A percentile compares a stretch with the other conserved stretches of the same genome.
phyloP scores from a whole-genome alignment of 2,888 invertebrate genomes.

The Agonopterix arenella region DNA sequence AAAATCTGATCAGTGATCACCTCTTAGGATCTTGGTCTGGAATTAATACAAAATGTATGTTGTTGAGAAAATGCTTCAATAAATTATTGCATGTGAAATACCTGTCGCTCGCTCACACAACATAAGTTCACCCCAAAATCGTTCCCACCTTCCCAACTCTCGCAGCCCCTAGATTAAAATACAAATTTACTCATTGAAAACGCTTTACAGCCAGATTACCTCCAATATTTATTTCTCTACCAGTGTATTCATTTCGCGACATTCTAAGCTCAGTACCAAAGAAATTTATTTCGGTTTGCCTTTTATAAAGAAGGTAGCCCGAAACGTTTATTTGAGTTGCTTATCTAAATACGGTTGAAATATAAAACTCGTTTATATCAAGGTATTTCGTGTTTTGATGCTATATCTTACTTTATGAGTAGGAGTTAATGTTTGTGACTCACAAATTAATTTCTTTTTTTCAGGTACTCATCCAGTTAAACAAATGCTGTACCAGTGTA shows the following conservation, averaged over 20 bases:
- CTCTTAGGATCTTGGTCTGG: too few relatives aligned
- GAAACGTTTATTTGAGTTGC: background rate
- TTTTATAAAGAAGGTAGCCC: constrained; percentile 1
- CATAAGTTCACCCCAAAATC: constrained; percentile 15
- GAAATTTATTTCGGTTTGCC: constrained; percentile 24
- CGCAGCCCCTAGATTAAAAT: constrained; percentile 46
- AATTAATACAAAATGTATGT: too few relatives aligned
- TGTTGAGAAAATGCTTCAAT: too few relatives aligned
- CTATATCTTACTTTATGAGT: too few relatives aligned
- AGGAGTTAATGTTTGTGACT: too few relatives aligned
- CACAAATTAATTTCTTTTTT: too few relatives aligned
- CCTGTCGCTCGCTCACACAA: background rate
- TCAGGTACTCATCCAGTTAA: too few relatives aligned
- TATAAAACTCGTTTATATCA: too few relatives aligned
- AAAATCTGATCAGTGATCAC: too few relatives aligned
- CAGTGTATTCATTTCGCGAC: constrained; percentile 18
- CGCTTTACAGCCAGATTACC: constrained; percentile 52
- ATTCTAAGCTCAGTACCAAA: constrained; percentile 9
- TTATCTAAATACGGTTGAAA: background rate
- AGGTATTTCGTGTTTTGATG: too few relatives aligned
- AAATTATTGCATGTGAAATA: too few relatives aligned
- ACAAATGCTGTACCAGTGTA: too few relatives aligned
- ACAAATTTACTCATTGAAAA: constrained; percentile 62
- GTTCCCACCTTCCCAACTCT: constrained; percentile 16
- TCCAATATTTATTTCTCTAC: constrained; percentile 14